Conservation (phyloP, 2,113 vertebrate genomes). For the Origma solitaria region DNA sequence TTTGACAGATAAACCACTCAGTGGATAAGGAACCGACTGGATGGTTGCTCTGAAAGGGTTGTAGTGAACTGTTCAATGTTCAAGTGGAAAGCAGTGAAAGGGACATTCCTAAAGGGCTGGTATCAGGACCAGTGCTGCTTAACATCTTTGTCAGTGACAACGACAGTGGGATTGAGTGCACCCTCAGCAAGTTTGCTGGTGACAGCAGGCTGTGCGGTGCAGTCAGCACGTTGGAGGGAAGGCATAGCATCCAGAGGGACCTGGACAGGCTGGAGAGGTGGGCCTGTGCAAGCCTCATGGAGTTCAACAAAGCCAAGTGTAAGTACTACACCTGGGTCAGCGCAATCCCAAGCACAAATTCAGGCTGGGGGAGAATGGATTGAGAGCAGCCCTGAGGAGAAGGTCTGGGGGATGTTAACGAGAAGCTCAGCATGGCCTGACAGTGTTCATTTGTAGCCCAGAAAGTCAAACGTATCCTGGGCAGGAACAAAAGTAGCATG, state of each 20-base stretch:
- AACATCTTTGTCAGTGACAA: neutral
- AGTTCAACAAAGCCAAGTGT: neutral
- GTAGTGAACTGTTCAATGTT: neutral
- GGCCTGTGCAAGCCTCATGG: fast-evolving
- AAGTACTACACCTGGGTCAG: fast-evolving
- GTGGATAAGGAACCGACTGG: neutral
- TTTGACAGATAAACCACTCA: neutral
- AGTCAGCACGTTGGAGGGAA: neutral
- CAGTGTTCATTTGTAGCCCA: neutral
- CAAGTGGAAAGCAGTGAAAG: neutral
- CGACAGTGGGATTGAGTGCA: neutral
- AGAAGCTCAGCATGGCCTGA: neutral
- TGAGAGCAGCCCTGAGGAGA: neutral
- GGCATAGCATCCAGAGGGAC: neutral
- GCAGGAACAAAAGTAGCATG: neutral
- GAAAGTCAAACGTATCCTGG: neutral
- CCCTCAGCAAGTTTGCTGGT: neutral
- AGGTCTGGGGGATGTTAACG: neutral
- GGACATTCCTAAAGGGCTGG: neutral
- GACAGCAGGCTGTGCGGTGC: fast-evolving
- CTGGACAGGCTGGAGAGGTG: neutral
- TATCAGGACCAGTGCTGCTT: no score
- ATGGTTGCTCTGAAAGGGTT: neutral
- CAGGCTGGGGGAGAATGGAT: neutral
- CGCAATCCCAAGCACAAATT: neutral